Evolutionary conservation across 2,113 vertebrate species (phyloP), one percentile per base, ranked within the genome.

Genomic region (Conger conger): DNA sequence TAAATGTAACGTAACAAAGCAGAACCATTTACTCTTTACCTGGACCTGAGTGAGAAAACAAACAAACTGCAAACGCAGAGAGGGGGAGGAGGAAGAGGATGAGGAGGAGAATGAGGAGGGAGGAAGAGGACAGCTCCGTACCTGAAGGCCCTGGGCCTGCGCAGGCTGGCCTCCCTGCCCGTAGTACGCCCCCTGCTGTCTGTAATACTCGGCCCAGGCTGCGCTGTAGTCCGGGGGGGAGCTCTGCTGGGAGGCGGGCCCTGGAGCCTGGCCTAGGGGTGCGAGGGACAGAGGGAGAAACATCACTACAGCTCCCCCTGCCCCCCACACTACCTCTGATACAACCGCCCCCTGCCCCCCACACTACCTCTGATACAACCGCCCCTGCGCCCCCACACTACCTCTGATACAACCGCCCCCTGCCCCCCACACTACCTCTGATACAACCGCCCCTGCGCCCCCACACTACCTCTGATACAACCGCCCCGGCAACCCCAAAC

Each of bases 191-290:
- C 97, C 96, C 81, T 99, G 98, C 94, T 99, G 98, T 91, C 98
- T 93, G 95, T 99, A 99, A 86, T 98, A 98, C 90, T 99, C 98
- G 7, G 97, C 96, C 98, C 98, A 99, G 90, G 97, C 97, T 92
- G 97, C 94, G 0, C 94, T 98, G 94, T 98, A 99, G 93, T 99
- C 97, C 0, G 97, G 96, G 77, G 96, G 97, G 85, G 97, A 98
- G 92, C 96, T 97, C 90, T 98, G 97, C 95, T 97, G 98, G 89
- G 97, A 97, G 80, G 93, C 95, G 18, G 97, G 95, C 27, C 93
- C 95, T 86, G 97, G 94, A 2, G 96, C 94, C 20, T 99, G 98
- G 92, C 96, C 98, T 99, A 91, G 0, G 76, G 0, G n/a, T 33
- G 30, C n/a, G 79, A 15, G 45, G 30, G 3, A 3, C 54, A 88